Percentiles rank a stretch among this genome's conserved stretches.
phyloP scores from a whole-genome alignment of 92 coral and sea anemone species.

The Palythoa grandiflora region DNA sequence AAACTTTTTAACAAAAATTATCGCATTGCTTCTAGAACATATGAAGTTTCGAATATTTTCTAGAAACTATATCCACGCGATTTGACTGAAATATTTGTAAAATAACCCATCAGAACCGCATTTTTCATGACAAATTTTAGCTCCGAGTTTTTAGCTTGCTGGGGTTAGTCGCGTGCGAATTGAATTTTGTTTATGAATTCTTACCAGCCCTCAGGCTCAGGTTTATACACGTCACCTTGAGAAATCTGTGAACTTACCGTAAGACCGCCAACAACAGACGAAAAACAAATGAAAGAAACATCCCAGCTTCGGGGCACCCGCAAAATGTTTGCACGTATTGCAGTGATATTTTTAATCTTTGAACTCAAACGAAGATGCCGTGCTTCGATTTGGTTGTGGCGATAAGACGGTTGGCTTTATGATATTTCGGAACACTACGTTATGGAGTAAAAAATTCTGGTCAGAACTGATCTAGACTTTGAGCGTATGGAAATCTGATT shows the following conservation, averaged over 20 bases:
- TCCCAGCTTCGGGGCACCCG: slow-evolving; percentile 21
- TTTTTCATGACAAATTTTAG: slow-evolving; percentile 29
- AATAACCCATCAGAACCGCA: background rate
- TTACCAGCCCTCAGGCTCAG: background rate
- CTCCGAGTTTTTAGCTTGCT: background rate
- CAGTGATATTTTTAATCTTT: background rate
- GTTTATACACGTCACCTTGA: background rate
- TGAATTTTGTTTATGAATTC: background rate
- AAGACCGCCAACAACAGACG: background rate
- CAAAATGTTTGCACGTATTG: slow-evolving; percentile 20
- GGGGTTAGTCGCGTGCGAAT: background rate
- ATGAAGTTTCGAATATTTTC: background rate
- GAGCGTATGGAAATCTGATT: slow-evolving; percentile 7
- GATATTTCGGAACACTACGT: background rate
- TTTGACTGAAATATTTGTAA: background rate
- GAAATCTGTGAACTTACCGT: background rate
- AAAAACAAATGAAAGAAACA: background rate
- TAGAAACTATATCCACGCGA: background rate
- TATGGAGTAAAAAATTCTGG: background rate
- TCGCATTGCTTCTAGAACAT: no score
- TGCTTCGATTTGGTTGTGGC: background rate
- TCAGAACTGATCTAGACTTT: no score
- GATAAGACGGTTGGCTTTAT: background rate
- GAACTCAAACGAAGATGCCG: background rate
- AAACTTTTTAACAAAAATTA: no score